Percentiles rank a stretch among this genome's conserved stretches.
These are phyloP conservation scores for Charanyca ferruginea DNA, from an alignment of 2,888 invertebrate genomes.

Conservation along the genomic window DNA sequence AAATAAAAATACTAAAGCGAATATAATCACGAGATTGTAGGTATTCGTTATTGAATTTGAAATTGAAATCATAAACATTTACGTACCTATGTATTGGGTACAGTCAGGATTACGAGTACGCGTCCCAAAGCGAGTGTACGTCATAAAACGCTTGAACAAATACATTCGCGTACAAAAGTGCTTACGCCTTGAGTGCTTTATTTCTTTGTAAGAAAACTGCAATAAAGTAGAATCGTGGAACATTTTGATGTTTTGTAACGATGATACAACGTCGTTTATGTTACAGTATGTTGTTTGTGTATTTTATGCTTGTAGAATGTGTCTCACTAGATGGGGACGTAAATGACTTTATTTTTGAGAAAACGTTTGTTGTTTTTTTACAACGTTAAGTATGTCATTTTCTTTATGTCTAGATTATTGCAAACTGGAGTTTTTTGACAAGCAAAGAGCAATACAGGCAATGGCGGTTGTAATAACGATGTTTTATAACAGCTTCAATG, in stretches of 20 bases:
- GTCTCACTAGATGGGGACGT: not conserved
- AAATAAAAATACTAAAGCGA: no score
- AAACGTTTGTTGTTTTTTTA: not conserved
- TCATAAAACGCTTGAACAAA: conserved; percentile 51
- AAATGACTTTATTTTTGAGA: conserved; percentile 7
- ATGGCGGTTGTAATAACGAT: no score
- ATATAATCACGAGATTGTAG: no score
- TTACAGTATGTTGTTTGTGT: conserved; percentile 22
- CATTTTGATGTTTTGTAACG: conserved; percentile 51
- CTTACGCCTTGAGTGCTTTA: conserved; percentile 47
- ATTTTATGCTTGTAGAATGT: conserved; percentile 27
- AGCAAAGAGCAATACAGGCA: no score
- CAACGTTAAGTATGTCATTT: not conserved
- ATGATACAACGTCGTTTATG: conserved; percentile 46
- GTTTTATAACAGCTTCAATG: no score
- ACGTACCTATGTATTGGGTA: conserved; percentile 30
- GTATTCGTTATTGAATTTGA: no score
- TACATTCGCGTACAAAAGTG: conserved; percentile 48
- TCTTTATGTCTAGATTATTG: not conserved
- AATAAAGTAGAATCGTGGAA: conserved; percentile 56
- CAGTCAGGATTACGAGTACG: conserved; percentile 40
- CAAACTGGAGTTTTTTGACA: not conserved
- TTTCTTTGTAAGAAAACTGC: conserved; percentile 58
- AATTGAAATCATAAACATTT: conserved; percentile 32
- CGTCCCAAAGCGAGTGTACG: conserved; percentile 32